Conservation (phyloP, 2,113 vertebrate genomes). For the Ameiurus melas region DNA sequence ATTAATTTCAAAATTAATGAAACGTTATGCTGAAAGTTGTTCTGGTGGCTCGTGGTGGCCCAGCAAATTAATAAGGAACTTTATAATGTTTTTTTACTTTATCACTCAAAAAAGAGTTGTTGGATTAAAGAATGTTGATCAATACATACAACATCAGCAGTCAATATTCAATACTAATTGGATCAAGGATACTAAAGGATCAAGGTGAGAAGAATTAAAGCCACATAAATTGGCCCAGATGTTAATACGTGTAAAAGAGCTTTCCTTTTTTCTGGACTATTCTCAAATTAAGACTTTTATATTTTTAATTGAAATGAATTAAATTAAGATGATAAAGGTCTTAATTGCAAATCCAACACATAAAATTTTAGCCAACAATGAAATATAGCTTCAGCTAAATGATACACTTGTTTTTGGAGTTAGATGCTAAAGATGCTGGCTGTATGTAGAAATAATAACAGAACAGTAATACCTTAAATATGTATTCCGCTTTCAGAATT, state of each 20-base stretch:
- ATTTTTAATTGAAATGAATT: neutral
- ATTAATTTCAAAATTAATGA: neutral
- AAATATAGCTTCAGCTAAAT: neutral
- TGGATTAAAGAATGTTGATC: neutral
- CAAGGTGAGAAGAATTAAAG: neutral
- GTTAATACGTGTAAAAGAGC: neutral
- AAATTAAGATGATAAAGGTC: neutral
- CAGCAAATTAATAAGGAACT: neutral
- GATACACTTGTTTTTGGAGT: neutral
- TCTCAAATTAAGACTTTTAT: neutral
- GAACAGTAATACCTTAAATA: slow-evolving; percentile 60
- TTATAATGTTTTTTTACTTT: neutral
- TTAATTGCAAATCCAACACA: neutral
- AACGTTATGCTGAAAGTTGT: neutral
- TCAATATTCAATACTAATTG: neutral
- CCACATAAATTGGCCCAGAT: neutral
- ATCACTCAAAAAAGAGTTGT: neutral
- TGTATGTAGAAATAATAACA: neutral
- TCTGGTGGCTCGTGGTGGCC: neutral
- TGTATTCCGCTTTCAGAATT: slow-evolving; percentile 67
- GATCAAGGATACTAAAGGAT: neutral
- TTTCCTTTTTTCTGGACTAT: neutral
- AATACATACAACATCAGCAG: neutral
- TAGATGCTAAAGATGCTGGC: neutral
- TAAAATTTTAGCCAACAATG: neutral